These are phyloP conservation scores for Aspidoscelis tigris DNA, from an alignment of 2,113 vertebrate genomes.

Conservation along the genomic window DNA sequence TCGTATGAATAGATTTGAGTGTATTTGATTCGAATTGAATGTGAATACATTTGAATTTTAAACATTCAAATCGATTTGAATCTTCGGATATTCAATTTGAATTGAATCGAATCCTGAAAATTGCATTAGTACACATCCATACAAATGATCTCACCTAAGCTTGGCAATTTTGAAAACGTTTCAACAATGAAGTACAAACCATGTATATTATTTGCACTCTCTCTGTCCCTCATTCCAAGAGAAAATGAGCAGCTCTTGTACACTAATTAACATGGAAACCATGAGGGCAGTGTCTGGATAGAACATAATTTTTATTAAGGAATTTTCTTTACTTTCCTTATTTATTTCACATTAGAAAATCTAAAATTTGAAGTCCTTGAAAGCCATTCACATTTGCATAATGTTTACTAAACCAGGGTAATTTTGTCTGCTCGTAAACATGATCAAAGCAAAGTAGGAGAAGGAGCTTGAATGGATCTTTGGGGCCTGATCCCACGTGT, in stretches of 20 bases:
- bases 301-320: background rate
- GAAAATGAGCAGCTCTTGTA: background rate
- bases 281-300: background rate
- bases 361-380: background rate
- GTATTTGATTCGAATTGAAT: no score
- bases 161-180: background rate
- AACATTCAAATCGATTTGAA: no score
- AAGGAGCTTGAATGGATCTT: no score
- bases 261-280: background rate
- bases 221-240: background rate
- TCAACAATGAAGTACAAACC: background rate
- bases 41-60: no score
- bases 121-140: no score
- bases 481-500: no score
- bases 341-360: background rate
- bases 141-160: background rate
- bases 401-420: background rate
- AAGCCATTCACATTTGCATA: background rate
- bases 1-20: no score
- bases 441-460: no score
- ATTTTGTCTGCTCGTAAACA: no score
- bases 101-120: no score
- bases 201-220: background rate
- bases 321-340: background rate
- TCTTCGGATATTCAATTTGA: no score